phyloP scores from a whole-genome alignment of 2,113 vertebrate genomes.

The Pteronura brasiliensis region DNA sequence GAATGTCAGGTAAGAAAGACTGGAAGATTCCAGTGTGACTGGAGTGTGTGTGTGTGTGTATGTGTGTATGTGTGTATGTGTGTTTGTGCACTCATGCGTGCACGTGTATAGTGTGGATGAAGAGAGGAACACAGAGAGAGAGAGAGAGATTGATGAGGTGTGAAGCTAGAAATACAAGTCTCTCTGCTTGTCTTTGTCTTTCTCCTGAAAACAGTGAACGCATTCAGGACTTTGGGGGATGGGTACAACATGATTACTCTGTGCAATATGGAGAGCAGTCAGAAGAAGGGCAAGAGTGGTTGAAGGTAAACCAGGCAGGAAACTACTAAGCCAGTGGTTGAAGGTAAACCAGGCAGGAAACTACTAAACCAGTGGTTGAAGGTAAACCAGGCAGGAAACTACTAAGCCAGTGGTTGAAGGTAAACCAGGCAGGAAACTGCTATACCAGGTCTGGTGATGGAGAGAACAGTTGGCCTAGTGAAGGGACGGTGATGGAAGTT shows the following conservation, averaged over 20 bases:
- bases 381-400: too few species aligned
- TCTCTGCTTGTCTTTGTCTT: constrained; percentile 5
- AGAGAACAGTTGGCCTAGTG: neutral
- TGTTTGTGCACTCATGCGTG: neutral
- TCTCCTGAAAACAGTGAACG: neutral
- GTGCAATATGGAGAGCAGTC: neutral
- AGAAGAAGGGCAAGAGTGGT: neutral
- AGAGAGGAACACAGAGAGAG: neutral
- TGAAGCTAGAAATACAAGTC: neutral
- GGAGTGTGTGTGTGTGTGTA: neutral
- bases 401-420: neutral
- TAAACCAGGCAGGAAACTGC: neutral
- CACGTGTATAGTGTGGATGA: neutral
- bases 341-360: neutral
- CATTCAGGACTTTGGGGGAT: neutral
- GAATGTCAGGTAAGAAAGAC: neutral
- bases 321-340: too few species aligned
- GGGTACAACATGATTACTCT: neutral
- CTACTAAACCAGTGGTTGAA: too few species aligned
- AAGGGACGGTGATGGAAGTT: neutral
- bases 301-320: neutral
- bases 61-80: neutral
- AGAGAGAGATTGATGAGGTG: neutral
- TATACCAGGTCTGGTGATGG: neutral
- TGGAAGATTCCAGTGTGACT: neutral